phyloP scores from a whole-genome alignment of 2,113 vertebrate species.

The Patagioenas fasciata region DNA sequence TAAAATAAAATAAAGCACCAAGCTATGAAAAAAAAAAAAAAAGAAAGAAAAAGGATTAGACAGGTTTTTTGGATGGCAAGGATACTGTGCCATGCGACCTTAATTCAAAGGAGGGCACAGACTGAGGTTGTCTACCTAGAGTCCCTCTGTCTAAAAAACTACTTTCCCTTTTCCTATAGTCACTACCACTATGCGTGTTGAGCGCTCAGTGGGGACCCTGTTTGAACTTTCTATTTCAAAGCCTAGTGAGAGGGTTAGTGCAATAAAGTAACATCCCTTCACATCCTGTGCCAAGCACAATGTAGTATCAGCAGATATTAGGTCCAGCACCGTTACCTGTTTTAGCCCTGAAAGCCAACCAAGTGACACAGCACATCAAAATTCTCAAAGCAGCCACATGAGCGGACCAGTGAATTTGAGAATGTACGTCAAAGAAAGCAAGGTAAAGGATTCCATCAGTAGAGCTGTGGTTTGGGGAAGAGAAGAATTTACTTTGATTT shows the following conservation, averaged over 20 bases:
- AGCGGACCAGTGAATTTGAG: constrained; percentile 14
- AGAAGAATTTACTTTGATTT: constrained; percentile 24
- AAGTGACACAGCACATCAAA: constrained; percentile 37
- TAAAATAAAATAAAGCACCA: neutral
- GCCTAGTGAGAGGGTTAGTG: constrained; percentile 46
- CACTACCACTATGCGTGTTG: constrained; percentile 31
- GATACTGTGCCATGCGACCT: neutral
- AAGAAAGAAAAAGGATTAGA: constrained; percentile 1
- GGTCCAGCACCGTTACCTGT: constrained; percentile 44
- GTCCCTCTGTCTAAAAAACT: constrained; percentile 49
- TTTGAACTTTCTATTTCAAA: constrained; percentile 68
- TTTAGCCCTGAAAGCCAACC: constrained; percentile 31
- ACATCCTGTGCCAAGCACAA: constrained; percentile 41
- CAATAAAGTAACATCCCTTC: constrained; percentile 45
- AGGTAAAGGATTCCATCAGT: neutral
- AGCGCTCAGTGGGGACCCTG: constrained; percentile 23
- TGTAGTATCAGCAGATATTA: constrained; percentile 28
- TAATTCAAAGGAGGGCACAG: constrained; percentile 35
- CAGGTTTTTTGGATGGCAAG: neutral
- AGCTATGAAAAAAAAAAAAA: neutral
- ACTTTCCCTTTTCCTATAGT: constrained; percentile 59
- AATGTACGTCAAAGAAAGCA: constrained; percentile 43
- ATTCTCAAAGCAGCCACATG: constrained; percentile 29
- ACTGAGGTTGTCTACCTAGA: constrained; percentile 27
- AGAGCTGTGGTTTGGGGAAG: neutral